Evolutionary conservation across 2,888 invertebrate genomes (phyloP).

Genomic region (Oscheius myriophilus): DNA sequence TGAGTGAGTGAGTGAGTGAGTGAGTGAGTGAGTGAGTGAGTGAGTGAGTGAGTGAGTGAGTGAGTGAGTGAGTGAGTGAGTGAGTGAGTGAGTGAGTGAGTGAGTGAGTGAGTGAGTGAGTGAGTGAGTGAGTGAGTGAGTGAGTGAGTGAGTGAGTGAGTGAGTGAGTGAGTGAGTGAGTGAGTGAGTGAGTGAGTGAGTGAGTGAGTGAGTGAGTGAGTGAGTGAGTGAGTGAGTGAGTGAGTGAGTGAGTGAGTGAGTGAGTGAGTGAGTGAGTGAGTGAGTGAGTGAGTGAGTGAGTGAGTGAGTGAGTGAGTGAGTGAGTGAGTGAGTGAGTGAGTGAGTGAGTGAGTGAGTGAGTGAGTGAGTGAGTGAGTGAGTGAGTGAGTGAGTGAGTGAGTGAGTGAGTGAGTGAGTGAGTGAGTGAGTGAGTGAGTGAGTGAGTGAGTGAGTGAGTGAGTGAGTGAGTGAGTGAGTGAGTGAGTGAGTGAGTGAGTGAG

Average conservation of each 20-base stretch:
- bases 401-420: neutral
- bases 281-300: neutral
- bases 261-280: neutral
- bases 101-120: neutral
- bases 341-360: neutral
- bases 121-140: neutral
- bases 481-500: neutral
- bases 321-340: neutral
- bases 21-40: neutral
- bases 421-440: neutral
- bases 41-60: neutral
- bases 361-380: neutral
- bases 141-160: neutral
- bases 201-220: neutral
- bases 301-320: neutral
- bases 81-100: neutral
- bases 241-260: neutral
- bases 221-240: neutral
- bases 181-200: neutral
- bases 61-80: neutral
- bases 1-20: neutral
- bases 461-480: neutral
- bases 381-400: too few relatives aligned
- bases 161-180: neutral
- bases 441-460: neutral